Evolutionary conservation across 2,888 invertebrate genomes (phyloP), one percentile per base, ranked within the genome.

Genomic region (Folsomia manolachei): DNA sequence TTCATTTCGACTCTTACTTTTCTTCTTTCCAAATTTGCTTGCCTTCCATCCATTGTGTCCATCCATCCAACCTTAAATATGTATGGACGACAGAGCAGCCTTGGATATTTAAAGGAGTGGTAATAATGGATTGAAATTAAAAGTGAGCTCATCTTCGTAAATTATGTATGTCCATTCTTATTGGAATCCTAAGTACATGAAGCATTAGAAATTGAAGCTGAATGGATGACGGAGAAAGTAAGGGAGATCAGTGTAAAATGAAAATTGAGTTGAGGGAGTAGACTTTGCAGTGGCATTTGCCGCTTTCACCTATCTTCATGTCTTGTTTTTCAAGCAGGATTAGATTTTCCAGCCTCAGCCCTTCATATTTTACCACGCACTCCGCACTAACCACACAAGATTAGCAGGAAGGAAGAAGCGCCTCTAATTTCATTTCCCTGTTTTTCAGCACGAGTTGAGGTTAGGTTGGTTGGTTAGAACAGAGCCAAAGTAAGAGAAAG

Each of bases 1-100:
- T 79, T 79, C 79, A 77, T 79, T 79, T 77, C 76, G 75, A 75
- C 39, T 39, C 39, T 39, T 14, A 9, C 39, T 39, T 14, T 73
- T 77, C 71, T 23, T 26, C 53, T 66, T 51, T 7, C 53, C 66
- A 63, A 39, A n/a, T 27, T 64, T 64, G 67, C 71, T 63, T 70
- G 56, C 68, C 74, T 66, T 39, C 67, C 51, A 53, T 39, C 19
- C 21, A 66, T 39, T 39, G 39, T 39, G 39, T 14, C 14, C 14
- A 14, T 4, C 39, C 39, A 39, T 39, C 39, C 39, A 4, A 39
- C 14, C 39, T 14, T 4, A 39, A 39, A 39, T 39, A 14, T 14
- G 4, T 39, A 39, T 39, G 39, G 14, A 14, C 39, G 7, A 9
- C 39, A 39, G 4, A 39, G 14, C 39, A 39, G 14, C 39, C 39